These are phyloP conservation scores for Omphaloscelis lunosa DNA, from an alignment of 2,888 invertebrate genomes.

Conservation along the genomic window DNA sequence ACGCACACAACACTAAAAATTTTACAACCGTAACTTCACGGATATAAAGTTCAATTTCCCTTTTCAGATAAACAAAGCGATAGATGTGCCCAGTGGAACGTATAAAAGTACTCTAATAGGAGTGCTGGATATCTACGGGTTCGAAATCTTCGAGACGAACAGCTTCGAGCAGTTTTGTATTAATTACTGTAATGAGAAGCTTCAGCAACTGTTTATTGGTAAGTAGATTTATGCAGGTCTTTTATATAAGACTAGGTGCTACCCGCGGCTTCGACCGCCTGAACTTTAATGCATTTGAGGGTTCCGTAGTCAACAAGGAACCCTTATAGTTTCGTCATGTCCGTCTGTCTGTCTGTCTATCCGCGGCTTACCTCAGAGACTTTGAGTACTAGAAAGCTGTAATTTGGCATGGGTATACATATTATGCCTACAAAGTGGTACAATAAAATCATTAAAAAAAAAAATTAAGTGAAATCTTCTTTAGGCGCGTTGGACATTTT, in stretches of 20 bases:
- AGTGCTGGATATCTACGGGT: constrained; percentile 99
- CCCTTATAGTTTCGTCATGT: no score
- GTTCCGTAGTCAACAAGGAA: no score
- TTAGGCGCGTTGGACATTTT: no score
- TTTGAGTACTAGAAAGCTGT: no score
- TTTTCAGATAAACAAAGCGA: constrained; percentile 96
- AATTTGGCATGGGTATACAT: no score
- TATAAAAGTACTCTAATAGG: constrained; percentile 96
- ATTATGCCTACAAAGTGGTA: no score
- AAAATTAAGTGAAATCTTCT: no score
- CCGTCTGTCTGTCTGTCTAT: no score
- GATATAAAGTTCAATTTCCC: background rate
- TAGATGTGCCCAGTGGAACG: constrained; percentile 93
- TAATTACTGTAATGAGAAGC: constrained; percentile 99
- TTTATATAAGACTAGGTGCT: background rate
- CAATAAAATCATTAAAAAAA: no score
- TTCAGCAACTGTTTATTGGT: constrained; percentile 99
- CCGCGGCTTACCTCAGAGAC: no score
- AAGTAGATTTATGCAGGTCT: background rate
- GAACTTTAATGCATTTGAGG: no score
- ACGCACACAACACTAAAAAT: background rate
- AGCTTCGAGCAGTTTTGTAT: constrained; percentile 99
- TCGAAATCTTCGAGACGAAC: constrained; percentile 99
- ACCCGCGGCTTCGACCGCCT: no score
- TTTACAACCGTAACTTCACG: background rate